Percentiles rank a stretch among this genome's conserved stretches.
These are phyloP conservation scores for Lucifuga dentata DNA, from an alignment of 2,113 vertebrate genomes.

Conservation along the genomic window DNA sequence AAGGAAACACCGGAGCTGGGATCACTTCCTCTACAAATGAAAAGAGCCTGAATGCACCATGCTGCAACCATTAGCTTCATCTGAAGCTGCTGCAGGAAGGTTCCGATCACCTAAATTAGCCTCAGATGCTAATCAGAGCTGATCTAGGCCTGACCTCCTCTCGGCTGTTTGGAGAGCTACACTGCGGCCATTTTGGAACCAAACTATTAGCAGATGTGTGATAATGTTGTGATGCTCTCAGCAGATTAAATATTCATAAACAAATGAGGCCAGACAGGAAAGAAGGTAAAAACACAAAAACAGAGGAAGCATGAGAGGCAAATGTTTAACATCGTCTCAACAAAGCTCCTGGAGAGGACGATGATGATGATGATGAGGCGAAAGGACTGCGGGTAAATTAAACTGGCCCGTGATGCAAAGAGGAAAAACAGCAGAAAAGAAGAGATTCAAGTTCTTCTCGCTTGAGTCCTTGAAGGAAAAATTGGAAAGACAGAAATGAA, in stretches of 20 bases:
- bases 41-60: conserved; percentile 4
- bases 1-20: not conserved
- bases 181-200: conserved; percentile 28
- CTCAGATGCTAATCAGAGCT: conserved; percentile 11
- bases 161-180: not conserved
- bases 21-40: not conserved
- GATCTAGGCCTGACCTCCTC: conserved; percentile 1
- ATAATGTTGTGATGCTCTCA: not conserved
- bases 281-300: conserved; percentile 37
- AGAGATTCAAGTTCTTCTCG: conserved; percentile 7
- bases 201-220: conserved; percentile 29
- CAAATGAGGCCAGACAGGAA: not conserved
- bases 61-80: conserved; percentile 14
- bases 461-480: conserved; percentile 14
- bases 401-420: conserved; percentile 35
- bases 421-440: not conserved
- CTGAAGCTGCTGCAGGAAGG: not conserved
- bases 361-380: conserved; percentile 44
- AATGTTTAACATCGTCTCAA: conserved; percentile 29
- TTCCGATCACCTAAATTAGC: conserved; percentile 5
- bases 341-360: conserved; percentile 21
- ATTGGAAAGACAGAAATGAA: not conserved
- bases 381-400: conserved; percentile 68
- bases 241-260: conserved; percentile 4
- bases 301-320: not conserved